These are phyloP conservation scores for Cremastobaeus sp. DNA, from an alignment of 2,888 invertebrate species.

Conservation along the genomic window DNA sequence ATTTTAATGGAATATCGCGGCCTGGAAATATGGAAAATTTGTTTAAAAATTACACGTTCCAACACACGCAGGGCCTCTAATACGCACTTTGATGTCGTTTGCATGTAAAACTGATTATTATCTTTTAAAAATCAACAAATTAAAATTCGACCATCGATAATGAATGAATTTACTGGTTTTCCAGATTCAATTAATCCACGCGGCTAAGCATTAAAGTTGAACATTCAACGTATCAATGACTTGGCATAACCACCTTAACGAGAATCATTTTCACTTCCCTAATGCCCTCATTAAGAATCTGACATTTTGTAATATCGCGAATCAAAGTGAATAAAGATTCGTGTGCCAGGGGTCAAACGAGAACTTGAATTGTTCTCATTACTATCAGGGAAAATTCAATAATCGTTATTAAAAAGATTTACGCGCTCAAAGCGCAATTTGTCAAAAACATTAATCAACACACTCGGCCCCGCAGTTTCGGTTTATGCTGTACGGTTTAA, in stretches of 20 bases:
- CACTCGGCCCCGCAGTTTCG: background rate
- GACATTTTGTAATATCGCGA: constrained; percentile 53
- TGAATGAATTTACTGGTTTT: constrained; percentile 30
- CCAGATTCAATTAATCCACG: constrained; percentile 19
- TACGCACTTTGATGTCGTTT: constrained; percentile 8
- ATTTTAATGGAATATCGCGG: too few species aligned
- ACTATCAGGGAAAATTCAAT: constrained; percentile 45
- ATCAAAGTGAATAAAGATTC: constrained; percentile 53
- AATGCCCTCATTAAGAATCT: constrained; percentile 49
- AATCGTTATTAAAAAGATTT: constrained; percentile 54
- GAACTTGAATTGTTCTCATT: constrained; percentile 43
- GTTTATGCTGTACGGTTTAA: too few species aligned
- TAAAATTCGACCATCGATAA: constrained; percentile 11
- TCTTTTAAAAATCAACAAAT: background rate
- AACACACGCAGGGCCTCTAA: too few species aligned
- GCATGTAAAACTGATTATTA: background rate
- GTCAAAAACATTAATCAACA: constrained; percentile 25
- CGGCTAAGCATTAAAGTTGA: constrained; percentile 25
- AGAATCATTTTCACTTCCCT: constrained; percentile 38
- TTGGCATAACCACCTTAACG: constrained; percentile 34
- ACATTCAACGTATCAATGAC: constrained; percentile 33
- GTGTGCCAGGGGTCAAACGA: constrained; percentile 30
- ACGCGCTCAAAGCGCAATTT: constrained; percentile 35
- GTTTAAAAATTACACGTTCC: too few species aligned
- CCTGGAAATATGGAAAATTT: too few species aligned